Base-by-base conservation (phyloP, 2,113 vertebrate species). In the Sorex araneus region DNA sequence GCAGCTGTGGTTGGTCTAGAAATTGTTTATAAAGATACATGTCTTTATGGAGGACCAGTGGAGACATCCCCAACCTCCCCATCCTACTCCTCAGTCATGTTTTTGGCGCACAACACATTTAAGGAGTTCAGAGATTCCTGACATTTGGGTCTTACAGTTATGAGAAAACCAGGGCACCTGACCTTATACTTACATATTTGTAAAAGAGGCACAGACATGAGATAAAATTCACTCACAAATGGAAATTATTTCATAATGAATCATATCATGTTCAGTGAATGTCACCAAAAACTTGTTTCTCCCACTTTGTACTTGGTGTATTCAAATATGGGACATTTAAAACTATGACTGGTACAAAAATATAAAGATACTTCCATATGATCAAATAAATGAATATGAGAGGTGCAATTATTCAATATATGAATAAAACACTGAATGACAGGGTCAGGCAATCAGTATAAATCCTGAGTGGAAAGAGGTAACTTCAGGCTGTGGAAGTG, bases 211-310 rank as follows among this genome's bases (percentile, higher is more conserved):
- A 40, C 25, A 93, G 54, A 82, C 71, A 47, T 81, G 4, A 40
- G 18, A 78, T 92, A 89, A 91, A 83, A 77, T 57, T 73, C n/a
- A 16, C 34, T 73, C 50, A 86, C 50, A 18, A 50, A n/a, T 92
- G 82, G 88, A 27, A 2, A 81, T 18, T 88, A 6, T 76, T 82
- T 84, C 25, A 23, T 34, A 73, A 79, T 50, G 67, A 92, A 82
- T 84, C 3, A 60, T 70, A 30, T 75, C 63, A 80, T 5, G 57
- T 66, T 80, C 60, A 69, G 23, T 80, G 54, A 85, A 40, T 84
- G 28, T n/a, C 74, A 25, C 30, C 66, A 70, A 69, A 3, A 50
- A 12, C 36, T 28, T 69, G 25, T 63, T 54, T 81, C 28, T 89
- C 76, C 32, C 6, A 64, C 30, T 86, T 3, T 74, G 16, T 10